Evolutionary conservation across 2,797 vertebrate species (phyloP), one percentile per base, ranked within the genome.

Genomic region (Tragelaphus eurycerus): DNA sequence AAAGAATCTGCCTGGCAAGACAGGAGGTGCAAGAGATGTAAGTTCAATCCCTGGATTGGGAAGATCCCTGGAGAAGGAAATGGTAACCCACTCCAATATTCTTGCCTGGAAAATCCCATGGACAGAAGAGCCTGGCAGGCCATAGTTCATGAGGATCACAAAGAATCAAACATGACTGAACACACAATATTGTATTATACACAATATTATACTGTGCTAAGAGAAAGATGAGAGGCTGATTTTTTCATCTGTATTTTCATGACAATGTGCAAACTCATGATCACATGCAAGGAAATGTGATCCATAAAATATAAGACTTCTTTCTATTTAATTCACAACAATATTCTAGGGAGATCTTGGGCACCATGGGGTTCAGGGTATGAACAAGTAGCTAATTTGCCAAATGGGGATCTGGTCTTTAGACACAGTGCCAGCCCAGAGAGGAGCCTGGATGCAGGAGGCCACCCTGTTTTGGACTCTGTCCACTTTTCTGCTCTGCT

Each of bases 391-490:
- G 11, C 15, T 57, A 23, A 25, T 16, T 54, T 52, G 11, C 54
- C 9, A 29, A 31, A 86, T 0, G 3, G 1, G 15, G 3, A 25
- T 48, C 43, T 34, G 23, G 54, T 50, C 86, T 57, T 84, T 6
- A 34, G 6, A 17, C 4, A 1, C 9, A 10, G 1, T 6, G 21
- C 27, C 46, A 88, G n/a, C 14, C 25, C 14, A 23, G 15, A 55
- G 25, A 7, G 2, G 31, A 38, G 9, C 27, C 1, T 8, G 21
- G n/a, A 7, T 3, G 4, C 23, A 4, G 6, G 5, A 62, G 27
- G 43, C 7, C 74, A 25, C 6, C 9, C 9, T 7, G 4, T 23
- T 16, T 54, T 9, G 6, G 1, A 6, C 38, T 48, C 23, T 38
- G 9, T 57, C 15, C 1, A 7, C 1, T 25, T 38, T 43, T 71